Conservation (phyloP, 2,888 invertebrate species). For the Leucoma salicis region DNA sequence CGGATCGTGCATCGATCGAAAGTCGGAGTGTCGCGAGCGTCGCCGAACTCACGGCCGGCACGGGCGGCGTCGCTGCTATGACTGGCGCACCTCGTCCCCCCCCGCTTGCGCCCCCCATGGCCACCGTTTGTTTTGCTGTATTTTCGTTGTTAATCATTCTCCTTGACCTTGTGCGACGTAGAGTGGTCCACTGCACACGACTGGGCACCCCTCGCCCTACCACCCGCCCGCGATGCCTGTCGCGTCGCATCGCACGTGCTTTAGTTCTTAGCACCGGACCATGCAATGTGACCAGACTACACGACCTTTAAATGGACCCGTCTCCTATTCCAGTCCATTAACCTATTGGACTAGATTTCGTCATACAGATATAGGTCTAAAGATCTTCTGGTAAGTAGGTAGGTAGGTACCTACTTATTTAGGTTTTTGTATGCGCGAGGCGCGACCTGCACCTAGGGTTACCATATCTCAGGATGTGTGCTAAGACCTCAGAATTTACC, state of each 20-base stretch:
- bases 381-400: no score
- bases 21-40: conserved; percentile 71
- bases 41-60: conserved; percentile 66
- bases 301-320: conserved; percentile 37
- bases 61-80: conserved; percentile 74
- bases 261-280: conserved; percentile 39
- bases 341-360: conserved; percentile 23
- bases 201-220: conserved; percentile 73
- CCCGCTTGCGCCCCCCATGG: conserved; percentile 64
- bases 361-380: no score
- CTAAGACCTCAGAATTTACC: no score
- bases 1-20: conserved; percentile 80
- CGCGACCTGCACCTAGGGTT: no score
- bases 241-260: conserved; percentile 74
- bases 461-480: no score
- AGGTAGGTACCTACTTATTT: no score
- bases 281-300: conserved; percentile 38
- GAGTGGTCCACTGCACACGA: conserved; percentile 82
- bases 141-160: conserved; percentile 83
- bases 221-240: conserved; percentile 62
- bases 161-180: conserved; percentile 82
- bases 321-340: conserved; percentile 26
- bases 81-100: conserved; percentile 69
- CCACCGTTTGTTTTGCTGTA: conserved; percentile 81
- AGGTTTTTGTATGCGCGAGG: no score